These are phyloP conservation scores for Naso thynnoides DNA, from an alignment of 2,797 vertebrate species.

Conservation along the genomic window DNA sequence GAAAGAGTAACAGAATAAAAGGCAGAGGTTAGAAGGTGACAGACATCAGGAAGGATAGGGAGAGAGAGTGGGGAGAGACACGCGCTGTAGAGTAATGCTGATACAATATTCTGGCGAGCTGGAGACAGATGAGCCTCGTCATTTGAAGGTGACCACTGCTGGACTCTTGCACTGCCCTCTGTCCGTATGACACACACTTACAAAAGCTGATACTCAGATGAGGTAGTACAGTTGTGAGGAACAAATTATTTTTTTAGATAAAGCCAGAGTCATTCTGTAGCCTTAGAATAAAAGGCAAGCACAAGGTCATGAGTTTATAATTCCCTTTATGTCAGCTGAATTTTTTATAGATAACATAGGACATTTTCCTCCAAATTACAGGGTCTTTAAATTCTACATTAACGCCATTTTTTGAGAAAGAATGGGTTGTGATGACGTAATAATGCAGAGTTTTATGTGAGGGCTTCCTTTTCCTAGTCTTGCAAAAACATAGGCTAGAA, in stretches of 20 bases:
- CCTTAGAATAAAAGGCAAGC: constrained; percentile 23
- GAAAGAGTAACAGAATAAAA: constrained; percentile 22
- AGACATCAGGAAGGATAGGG: constrained; percentile 13
- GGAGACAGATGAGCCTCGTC: constrained; percentile 60
- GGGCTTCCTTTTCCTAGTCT: not conserved
- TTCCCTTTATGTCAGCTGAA: constrained; percentile 38
- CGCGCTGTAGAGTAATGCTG: constrained; percentile 17
- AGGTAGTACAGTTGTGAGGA: constrained; percentile 17
- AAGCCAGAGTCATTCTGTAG: constrained; percentile 31
- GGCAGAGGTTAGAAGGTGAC: constrained; percentile 26
- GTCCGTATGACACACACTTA: constrained; percentile 3
- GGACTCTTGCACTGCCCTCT: constrained; percentile 28
- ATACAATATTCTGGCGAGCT: constrained; percentile 35
- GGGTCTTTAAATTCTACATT: not conserved
- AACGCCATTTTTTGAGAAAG: constrained; percentile 7
- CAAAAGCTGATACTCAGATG: constrained; percentile 57
- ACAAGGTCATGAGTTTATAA: constrained; percentile 23
- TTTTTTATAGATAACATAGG: constrained; percentile 32
- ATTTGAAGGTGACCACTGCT: constrained; percentile 74
- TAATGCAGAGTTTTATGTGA: not conserved
- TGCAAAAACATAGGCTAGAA: constrained; percentile 9
- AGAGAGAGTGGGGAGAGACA: constrained; percentile 10
- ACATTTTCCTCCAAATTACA: constrained; percentile 8
- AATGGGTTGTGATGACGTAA: not conserved
- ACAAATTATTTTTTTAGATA: constrained; percentile 40